Conservation (phyloP, 2,888 invertebrate genomes). For the Netelia virgata region DNA sequence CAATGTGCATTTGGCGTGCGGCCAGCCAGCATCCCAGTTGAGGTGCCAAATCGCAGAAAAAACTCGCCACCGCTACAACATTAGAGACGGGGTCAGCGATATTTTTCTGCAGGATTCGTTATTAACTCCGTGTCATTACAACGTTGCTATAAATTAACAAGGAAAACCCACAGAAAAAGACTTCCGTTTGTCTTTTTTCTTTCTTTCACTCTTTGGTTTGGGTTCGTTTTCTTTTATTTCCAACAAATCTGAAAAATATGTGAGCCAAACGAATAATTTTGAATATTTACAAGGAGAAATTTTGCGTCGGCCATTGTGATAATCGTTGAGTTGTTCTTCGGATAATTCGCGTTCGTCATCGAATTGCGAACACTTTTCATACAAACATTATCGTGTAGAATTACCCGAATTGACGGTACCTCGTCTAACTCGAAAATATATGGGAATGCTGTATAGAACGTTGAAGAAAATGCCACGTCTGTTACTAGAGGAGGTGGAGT, state of each 20-base stretch:
- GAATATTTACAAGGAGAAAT: slow-evolving; percentile 18
- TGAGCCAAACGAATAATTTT: slow-evolving; percentile 54
- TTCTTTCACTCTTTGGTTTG: slow-evolving; percentile 11
- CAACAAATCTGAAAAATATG: slow-evolving; percentile 60
- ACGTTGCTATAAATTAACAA: slow-evolving; percentile 27
- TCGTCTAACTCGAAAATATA: not conserved
- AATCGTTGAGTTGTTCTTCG: not conserved
- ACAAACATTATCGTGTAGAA: not conserved
- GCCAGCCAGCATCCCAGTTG: slow-evolving; percentile 90
- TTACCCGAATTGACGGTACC: not conserved
- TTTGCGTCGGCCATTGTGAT: not conserved
- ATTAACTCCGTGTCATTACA: slow-evolving; percentile 7
- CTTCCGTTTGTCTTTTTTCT: slow-evolving; percentile 13
- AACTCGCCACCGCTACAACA: slow-evolving; percentile 90
- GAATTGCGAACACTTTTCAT: not conserved
- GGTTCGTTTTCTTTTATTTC: slow-evolving; percentile 23
- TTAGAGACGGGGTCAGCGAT: slow-evolving; percentile 78
- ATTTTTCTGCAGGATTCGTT: slow-evolving; percentile 42
- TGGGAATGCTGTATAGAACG: not conserved
- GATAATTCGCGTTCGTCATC: slow-evolving; percentile 2
- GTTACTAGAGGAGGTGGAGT: slow-evolving; percentile 12
- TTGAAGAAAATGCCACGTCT: slow-evolving; percentile 1
- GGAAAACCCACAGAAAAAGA: slow-evolving; percentile 36
- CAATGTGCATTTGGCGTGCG: slow-evolving; percentile 86
- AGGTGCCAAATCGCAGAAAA: slow-evolving; percentile 89